These are phyloP conservation scores for Nipponacmea schrenckii DNA, from an alignment of 2,888 invertebrate species.

Conservation along the genomic window DNA sequence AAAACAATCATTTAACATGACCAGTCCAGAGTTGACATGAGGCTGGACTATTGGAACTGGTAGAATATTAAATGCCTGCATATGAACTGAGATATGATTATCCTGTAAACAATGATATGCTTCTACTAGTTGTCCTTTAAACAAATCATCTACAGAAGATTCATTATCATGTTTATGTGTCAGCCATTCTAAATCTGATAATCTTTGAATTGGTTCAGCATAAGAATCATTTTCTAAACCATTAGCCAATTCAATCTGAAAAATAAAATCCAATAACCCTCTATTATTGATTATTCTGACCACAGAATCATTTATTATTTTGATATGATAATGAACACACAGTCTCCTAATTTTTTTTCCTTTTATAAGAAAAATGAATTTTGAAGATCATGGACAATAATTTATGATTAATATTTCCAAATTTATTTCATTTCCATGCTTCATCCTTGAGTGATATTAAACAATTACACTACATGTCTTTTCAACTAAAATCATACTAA, in stretches of 20 bases:
- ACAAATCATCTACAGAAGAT: slow-evolving; percentile 59
- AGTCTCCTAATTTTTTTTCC: too few species aligned
- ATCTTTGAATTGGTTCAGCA: slow-evolving; percentile 63
- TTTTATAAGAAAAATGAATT: too few species aligned
- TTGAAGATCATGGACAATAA: too few species aligned
- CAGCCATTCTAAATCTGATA: slow-evolving; percentile 65
- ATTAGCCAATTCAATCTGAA: slow-evolving; percentile 61
- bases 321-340: too few species aligned
- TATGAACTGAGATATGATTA: slow-evolving; percentile 58
- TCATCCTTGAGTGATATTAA: too few species aligned
- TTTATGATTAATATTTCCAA: too few species aligned
- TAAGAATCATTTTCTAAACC: slow-evolving; percentile 59
- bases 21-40: slow-evolving; percentile 49
- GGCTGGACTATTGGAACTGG: slow-evolving; percentile 60
- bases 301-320: too few species aligned
- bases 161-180: slow-evolving; percentile 61
- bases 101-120: slow-evolving; percentile 57
- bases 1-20: slow-evolving; percentile 61
- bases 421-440: too few species aligned
- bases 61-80: slow-evolving; percentile 63
- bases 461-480: too few species aligned
- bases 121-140: slow-evolving; percentile 64
- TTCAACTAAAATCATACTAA: too few species aligned
- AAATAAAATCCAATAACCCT: slow-evolving; percentile 8
- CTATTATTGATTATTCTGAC: too few species aligned